Evolutionary conservation across 2,888 invertebrate genomes (phyloP), one percentile per base, ranked within the genome.

Genomic region (Agrotis clavis): DNA sequence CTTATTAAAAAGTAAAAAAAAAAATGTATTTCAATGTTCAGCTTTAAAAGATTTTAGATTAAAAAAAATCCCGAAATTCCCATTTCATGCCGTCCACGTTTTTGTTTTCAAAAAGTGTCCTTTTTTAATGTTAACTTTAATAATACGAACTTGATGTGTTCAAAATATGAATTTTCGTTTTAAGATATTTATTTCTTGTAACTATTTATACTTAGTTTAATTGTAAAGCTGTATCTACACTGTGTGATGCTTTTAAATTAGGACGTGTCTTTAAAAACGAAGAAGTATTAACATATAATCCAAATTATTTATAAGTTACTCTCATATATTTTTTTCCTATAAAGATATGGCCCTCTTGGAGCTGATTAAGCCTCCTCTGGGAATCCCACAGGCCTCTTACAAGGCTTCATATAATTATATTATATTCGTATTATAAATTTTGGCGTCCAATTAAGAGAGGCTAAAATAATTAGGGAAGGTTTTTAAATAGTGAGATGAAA

Each of bases 41-140:
- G 79, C 77, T 82, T 82, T 77, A 84, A 84, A 70, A 4, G 45
- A 47, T 45, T 61, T 71, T 61, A 73, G 61, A 71, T 9, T 48
- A 65, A 65, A 74, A 16, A 18, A 6, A 74, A 67, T 54, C 47
- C 45, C 18, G 18, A 66, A 62, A 74, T 84, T 87, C 74, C 74
- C 83, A 82, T 82, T 90, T 68, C 69, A 71, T 77, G 91, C 94
- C 94, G 94, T 94, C 94, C 94, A 93, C 86, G 87, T 82, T 91
- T 87, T 68, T 76, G 41, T 41, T 88, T 89, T 83, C 14, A 81
- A 88, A 78, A 91, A 92, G 92, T 90, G 88, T 80, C 87, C 90
- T 92, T 91, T 90, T 88, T 92, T 90, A 79, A 74, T 78, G 80
- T 86, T 85, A 67, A 74, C 86, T 81, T 81, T 83, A 88, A 88